Evolutionary conservation across 2,113 vertebrate genomes (phyloP).

Genomic region (Chascanopsetta lugubris): DNA sequence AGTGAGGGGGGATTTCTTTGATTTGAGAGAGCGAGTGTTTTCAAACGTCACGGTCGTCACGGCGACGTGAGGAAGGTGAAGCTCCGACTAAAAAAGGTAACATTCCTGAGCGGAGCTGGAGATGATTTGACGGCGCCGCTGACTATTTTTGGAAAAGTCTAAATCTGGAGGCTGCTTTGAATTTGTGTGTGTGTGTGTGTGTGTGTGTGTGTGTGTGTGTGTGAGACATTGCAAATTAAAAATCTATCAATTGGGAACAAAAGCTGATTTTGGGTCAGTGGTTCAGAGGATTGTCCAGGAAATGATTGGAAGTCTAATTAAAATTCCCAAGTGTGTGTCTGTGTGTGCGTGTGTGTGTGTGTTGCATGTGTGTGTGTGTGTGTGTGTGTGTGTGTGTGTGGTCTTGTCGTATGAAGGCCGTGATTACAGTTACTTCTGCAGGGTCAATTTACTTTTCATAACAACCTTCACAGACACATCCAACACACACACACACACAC

Average conservation of each 20-base stretch:
- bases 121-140: constrained; percentile 5
- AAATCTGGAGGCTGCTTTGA: constrained; percentile 45
- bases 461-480: constrained; percentile 34
- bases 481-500: constrained; percentile 30
- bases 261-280: not conserved
- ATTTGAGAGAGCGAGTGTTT: too few species aligned
- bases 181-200: constrained; percentile 16
- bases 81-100: constrained; percentile 54
- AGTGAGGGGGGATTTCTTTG: too few species aligned
- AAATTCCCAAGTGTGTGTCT: not conserved
- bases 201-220: constrained; percentile 5
- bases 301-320: not conserved
- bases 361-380: constrained; percentile 23
- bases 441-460: constrained; percentile 60
- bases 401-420: constrained; percentile 42
- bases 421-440: constrained; percentile 56
- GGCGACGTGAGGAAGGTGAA: not conserved
- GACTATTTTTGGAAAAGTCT: constrained; percentile 49
- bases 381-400: constrained; percentile 44
- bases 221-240: not conserved
- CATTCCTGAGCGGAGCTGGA: constrained; percentile 20
- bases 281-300: not conserved
- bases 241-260: not conserved
- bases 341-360: constrained; percentile 33
- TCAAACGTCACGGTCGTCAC: not conserved